These are phyloP conservation scores for Misgurnus mizolepis DNA, from an alignment of 2,113 vertebrate species.

Conservation along the genomic window DNA sequence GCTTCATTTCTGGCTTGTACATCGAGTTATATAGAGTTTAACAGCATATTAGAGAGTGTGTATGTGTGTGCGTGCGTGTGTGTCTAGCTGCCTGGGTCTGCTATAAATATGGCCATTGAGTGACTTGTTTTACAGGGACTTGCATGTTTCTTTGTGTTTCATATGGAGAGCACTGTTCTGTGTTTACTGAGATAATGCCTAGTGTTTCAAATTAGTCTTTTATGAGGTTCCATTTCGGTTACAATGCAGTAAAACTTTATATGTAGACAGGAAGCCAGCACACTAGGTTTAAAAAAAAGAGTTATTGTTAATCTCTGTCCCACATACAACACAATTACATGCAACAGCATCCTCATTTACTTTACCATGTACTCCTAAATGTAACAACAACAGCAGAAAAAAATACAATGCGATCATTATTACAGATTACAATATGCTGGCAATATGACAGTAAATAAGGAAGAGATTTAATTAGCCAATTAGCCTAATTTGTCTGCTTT, in stretches of 20 bases:
- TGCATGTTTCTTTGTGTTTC: too few relatives aligned
- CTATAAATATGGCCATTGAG: too few relatives aligned
- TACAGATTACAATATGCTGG: not conserved
- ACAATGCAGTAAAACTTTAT: not conserved
- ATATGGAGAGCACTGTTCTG: too few relatives aligned
- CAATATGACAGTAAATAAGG: not conserved
- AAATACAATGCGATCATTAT: not conserved
- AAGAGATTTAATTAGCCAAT: not conserved
- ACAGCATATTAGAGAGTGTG: too few relatives aligned
- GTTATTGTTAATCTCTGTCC: slow-evolving; percentile 43
- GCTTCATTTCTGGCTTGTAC: too few relatives aligned
- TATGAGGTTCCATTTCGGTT: not conserved
- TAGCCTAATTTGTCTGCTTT: slow-evolving; percentile 38
- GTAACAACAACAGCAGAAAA: too few relatives aligned
- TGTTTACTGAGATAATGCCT: too few relatives aligned
- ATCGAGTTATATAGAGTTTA: too few relatives aligned
- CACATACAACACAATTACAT: not conserved
- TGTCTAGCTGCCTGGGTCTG: too few relatives aligned
- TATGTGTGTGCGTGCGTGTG: too few relatives aligned
- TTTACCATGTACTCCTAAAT: not conserved
- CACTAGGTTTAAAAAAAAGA: slow-evolving; percentile 32
- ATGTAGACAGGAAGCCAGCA: not conserved
- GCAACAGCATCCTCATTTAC: slow-evolving; percentile 8
- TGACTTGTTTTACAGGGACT: too few relatives aligned
- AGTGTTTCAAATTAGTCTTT: not conserved